Percentiles rank a stretch among this genome's conserved stretches.
Conservation (phyloP, 2,113 vertebrate genomes). For the Copsychus sechellarum region DNA sequence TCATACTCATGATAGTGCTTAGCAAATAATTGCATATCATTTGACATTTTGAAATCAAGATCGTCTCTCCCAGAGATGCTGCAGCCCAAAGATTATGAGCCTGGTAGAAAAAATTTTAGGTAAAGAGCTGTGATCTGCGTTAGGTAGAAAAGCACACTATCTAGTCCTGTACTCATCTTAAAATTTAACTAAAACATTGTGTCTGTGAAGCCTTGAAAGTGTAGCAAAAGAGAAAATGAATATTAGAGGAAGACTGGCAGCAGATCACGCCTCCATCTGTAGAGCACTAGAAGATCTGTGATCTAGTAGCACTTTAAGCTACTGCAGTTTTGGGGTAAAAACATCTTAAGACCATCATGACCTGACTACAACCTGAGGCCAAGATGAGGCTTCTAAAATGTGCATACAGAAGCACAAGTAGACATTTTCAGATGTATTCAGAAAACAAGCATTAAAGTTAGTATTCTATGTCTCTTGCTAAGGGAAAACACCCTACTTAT, state of each 20-base stretch:
- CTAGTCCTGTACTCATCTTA: background rate
- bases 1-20: background rate
- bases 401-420: background rate
- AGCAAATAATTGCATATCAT: background rate
- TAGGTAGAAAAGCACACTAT: background rate
- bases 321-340: background rate
- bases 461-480: background rate
- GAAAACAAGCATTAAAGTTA: background rate
- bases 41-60: constrained; percentile 32
- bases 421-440: background rate
- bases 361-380: background rate
- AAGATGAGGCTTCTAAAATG: background rate
- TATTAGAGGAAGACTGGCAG: background rate
- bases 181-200: background rate
- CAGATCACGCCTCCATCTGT: background rate
- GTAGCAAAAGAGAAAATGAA: background rate
- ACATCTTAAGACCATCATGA: background rate
- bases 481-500: background rate
- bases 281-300: background rate
- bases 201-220: background rate
- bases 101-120: background rate
- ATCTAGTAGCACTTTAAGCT: background rate
- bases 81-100: background rate
- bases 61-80: background rate
- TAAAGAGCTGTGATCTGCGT: background rate